These are phyloP conservation scores for Melopsittacus undulatus DNA, from an alignment of 2,797 vertebrate genomes.

Conservation along the genomic window DNA sequence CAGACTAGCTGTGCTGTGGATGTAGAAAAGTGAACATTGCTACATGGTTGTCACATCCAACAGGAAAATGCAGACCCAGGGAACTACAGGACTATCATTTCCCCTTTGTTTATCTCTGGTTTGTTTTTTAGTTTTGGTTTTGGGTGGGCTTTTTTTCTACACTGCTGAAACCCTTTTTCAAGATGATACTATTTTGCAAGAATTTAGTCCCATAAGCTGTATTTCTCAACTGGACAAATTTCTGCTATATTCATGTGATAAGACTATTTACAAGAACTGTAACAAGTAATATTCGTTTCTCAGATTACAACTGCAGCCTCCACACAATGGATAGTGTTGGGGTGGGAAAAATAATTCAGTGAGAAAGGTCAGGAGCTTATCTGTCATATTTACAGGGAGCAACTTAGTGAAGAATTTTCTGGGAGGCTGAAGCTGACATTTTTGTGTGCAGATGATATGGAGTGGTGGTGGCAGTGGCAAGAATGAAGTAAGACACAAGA, in stretches of 20 bases:
- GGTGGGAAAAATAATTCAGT: neutral
- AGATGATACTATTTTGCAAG: neutral
- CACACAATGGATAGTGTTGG: neutral
- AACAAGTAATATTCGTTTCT: conserved; percentile 28
- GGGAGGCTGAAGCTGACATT: neutral
- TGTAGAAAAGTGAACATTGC: neutral
- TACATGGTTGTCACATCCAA: neutral
- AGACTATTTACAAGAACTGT: conserved; percentile 30
- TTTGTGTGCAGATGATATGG: neutral
- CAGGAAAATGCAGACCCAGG: neutral
- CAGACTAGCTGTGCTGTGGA: neutral
- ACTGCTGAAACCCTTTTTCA: neutral
- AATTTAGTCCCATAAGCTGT: neutral
- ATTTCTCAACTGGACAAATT: conserved; percentile 14
- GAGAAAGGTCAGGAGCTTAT: neutral
- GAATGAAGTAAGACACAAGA: neutral
- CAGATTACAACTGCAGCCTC: conserved; percentile 11
- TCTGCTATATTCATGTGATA: neutral
- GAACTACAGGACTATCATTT: neutral
- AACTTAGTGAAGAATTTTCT: neutral
- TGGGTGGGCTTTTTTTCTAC: neutral
- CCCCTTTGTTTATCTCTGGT: neutral
- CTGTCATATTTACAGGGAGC: neutral
- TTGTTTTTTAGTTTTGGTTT: neutral
- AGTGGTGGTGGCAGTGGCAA: neutral